Evolutionary conservation across 2,888 invertebrate species (phyloP).

Genomic region (Heliconius cydno): DNA sequence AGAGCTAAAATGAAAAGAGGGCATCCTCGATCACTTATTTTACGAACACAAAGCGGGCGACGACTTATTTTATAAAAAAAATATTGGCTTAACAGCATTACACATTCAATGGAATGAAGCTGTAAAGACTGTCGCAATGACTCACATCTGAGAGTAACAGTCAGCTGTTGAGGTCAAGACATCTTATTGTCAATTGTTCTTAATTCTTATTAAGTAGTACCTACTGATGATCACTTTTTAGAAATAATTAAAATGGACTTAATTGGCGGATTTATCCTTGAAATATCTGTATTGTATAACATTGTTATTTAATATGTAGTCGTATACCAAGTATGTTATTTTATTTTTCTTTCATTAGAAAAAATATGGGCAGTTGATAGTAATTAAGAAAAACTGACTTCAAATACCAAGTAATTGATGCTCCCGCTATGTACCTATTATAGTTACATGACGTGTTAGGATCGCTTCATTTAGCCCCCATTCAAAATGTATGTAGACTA

Average conservation of each 20-base stretch:
- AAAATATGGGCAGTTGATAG: no score
- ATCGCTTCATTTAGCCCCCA: constrained; percentile 1
- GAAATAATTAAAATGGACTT: not conserved
- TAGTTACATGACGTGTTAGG: not conserved
- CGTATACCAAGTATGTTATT: not conserved
- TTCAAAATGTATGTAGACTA: not conserved
- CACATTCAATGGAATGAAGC: not conserved
- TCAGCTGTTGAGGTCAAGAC: constrained; percentile 52
- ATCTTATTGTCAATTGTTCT: constrained; percentile 48
- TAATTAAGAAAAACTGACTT: not conserved
- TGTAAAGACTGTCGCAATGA: constrained; percentile 15
- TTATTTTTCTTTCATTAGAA: no score
- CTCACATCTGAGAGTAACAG: constrained; percentile 25
- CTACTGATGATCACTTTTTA: constrained; percentile 42
- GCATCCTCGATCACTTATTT: no score
- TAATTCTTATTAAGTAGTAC: constrained; percentile 47
- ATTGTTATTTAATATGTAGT: not conserved
- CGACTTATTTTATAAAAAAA: not conserved
- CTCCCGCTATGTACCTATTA: not conserved
- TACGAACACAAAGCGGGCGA: no score
- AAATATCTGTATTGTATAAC: not conserved
- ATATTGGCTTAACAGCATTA: not conserved
- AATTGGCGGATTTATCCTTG: not conserved
- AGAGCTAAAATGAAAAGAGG: no score
- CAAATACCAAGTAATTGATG: constrained; percentile 23